Evolutionary conservation across 2,797 vertebrate genomes (phyloP).

Genomic region (Leucoraja ocellata): DNA sequence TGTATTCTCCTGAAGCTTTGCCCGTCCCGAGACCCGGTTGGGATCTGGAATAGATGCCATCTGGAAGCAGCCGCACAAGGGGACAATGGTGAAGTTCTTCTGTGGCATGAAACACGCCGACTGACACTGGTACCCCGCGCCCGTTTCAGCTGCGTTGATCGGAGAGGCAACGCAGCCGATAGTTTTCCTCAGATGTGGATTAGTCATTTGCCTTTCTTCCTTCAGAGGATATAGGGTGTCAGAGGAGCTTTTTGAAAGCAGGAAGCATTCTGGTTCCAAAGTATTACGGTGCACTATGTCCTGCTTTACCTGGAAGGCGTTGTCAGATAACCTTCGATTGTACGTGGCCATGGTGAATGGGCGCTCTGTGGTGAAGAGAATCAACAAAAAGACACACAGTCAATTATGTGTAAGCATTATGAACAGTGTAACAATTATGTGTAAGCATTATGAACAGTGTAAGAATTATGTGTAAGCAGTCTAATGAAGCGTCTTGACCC

Average conservation of each 20-base stretch:
- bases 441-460: too few relatives aligned
- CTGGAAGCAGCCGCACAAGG: conserved; percentile 17
- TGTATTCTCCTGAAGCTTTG: background rate
- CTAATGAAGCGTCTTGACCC: too few relatives aligned
- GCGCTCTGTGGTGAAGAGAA: background rate
- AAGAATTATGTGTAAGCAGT: too few relatives aligned
- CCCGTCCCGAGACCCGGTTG: background rate
- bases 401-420: background rate
- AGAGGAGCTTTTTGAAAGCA: conserved; percentile 77
- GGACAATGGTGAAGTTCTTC: conserved; percentile 32
- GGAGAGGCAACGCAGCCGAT: conserved; percentile 54
- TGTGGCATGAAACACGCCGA: conserved; percentile 39
- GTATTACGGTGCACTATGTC: conserved; percentile 47
- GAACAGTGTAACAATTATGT: too few relatives aligned
- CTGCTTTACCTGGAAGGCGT: conserved; percentile 49
- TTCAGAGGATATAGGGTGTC: conserved; percentile 52
- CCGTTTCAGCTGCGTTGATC: conserved; percentile 40
- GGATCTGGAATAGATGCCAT: background rate
- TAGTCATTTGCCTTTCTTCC: conserved; percentile 58
- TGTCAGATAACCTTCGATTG: conserved; percentile 50
- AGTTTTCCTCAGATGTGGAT: conserved; percentile 55
- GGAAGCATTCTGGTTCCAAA: conserved; percentile 57
- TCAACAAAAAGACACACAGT: background rate
- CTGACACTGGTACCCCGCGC: conserved; percentile 26
- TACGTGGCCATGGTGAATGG: conserved; percentile 63